These are phyloP conservation scores for Spialia ferax DNA, from an alignment of 2,888 invertebrate species.

Conservation along the genomic window DNA sequence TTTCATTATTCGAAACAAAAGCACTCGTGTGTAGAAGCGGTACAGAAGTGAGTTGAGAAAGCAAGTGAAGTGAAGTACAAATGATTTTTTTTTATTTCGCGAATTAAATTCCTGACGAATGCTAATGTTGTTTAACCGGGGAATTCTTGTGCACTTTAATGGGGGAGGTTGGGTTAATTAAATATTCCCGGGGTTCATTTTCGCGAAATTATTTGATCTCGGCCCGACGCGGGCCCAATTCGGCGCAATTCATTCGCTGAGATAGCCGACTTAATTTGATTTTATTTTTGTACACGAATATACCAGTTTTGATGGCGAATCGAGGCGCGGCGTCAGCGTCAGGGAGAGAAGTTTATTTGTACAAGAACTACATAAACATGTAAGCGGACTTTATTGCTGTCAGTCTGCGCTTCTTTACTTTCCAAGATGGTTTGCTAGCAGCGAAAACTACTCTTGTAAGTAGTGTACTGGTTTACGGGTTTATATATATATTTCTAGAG, in stretches of 20 bases:
- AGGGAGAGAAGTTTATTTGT: conserved; percentile 59
- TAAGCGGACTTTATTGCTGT: conserved; percentile 68
- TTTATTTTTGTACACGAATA: conserved; percentile 64
- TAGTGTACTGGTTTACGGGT: too few relatives aligned
- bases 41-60: conserved; percentile 65
- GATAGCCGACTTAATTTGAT: conserved; percentile 69
- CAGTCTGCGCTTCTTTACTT: conserved; percentile 65
- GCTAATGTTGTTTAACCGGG: conserved; percentile 83
- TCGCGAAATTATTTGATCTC: conserved; percentile 84
- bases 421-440: conserved; percentile 48
- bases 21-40: conserved; percentile 61
- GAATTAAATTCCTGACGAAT: conserved; percentile 82
- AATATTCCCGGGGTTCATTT: conserved; percentile 81
- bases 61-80: conserved; percentile 64
- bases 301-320: conserved; percentile 49
- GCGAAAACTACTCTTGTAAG: conserved; percentile 62
- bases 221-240: conserved; percentile 68
- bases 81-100: conserved; percentile 72
- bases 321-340: conserved; percentile 50
- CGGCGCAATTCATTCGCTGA: conserved; percentile 68
- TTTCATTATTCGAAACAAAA: conserved; percentile 62
- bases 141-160: conserved; percentile 83
- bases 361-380: conserved; percentile 68
- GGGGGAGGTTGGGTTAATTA: conserved; percentile 82
- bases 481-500: conserved; percentile 51